These are phyloP conservation scores for Achroia grisella DNA, from an alignment of 1,140 invertebrate genomes.

Conservation along the genomic window DNA sequence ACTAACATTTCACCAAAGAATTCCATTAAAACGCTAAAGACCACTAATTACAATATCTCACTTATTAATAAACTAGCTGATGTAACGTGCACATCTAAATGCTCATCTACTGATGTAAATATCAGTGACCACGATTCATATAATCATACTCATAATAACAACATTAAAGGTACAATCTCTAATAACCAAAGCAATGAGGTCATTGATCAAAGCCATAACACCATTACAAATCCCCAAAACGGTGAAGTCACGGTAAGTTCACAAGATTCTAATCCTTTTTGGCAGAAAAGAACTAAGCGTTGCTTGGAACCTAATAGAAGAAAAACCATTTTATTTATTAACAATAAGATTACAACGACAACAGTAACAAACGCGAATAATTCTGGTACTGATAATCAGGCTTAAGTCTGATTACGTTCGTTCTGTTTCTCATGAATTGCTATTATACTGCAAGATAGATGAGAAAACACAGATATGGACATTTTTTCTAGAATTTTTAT, in stretches of 20 bases:
- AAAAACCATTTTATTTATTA: conserved; percentile 65
- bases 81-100: conserved; percentile 32
- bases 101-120: conserved; percentile 7
- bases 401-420: conserved; percentile 20
- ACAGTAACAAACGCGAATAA: conserved; percentile 28
- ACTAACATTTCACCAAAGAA: conserved; percentile 71
- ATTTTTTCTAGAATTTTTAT: conserved; percentile 45
- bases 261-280: conserved; percentile 64
- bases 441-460: conserved; percentile 35
- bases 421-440: conserved; percentile 53
- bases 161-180: neutral
- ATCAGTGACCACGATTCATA: neutral
- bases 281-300: conserved; percentile 59
- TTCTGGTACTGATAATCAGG: conserved; percentile 15
- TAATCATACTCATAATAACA: neutral
- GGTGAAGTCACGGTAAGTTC: conserved; percentile 37
- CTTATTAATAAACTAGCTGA: conserved; percentile 38
- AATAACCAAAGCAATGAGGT: neutral
- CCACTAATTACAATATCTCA: conserved; percentile 29
- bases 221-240: neutral
- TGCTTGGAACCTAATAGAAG: conserved; percentile 60
- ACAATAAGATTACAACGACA: conserved; percentile 59
- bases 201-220: neutral
- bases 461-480: conserved; percentile 35
- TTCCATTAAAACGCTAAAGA: conserved; percentile 65